These are phyloP conservation scores for Pseudois nayaur DNA, from an alignment of 2,113 vertebrate species.

Conservation along the genomic window DNA sequence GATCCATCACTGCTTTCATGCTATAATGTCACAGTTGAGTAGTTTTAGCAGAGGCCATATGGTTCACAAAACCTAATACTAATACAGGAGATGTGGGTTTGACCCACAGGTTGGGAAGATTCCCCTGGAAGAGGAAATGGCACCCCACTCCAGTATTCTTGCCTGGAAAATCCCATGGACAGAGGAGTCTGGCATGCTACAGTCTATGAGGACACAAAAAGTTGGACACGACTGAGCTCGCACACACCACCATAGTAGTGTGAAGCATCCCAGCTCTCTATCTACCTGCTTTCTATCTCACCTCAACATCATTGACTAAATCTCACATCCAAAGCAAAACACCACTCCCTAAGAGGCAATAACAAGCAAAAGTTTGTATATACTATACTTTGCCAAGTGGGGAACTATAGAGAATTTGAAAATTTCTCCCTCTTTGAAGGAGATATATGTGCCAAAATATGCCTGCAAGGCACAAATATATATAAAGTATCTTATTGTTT, in stretches of 20 bases:
- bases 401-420: background rate
- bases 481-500: background rate
- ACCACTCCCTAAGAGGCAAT: background rate
- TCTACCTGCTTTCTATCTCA: background rate
- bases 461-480: background rate
- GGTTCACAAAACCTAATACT: background rate
- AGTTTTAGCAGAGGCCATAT: background rate
- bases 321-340: background rate
- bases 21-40: background rate
- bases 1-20: background rate
- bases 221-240: fast-evolving
- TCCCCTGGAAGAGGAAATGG: background rate
- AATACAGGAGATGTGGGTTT: background rate
- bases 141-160: background rate
- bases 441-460: background rate
- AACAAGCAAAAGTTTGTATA: background rate
- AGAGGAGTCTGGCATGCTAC: background rate
- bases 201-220: background rate
- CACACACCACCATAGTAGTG: background rate
- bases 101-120: background rate
- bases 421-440: background rate
- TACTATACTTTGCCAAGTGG: background rate
- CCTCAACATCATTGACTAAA: background rate
- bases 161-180: background rate
- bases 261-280: background rate